A percentile compares a stretch with the other conserved stretches of the same genome.
Evolutionary conservation across 2,888 invertebrate species (phyloP).

Genomic region (Pinctada fucata): DNA sequence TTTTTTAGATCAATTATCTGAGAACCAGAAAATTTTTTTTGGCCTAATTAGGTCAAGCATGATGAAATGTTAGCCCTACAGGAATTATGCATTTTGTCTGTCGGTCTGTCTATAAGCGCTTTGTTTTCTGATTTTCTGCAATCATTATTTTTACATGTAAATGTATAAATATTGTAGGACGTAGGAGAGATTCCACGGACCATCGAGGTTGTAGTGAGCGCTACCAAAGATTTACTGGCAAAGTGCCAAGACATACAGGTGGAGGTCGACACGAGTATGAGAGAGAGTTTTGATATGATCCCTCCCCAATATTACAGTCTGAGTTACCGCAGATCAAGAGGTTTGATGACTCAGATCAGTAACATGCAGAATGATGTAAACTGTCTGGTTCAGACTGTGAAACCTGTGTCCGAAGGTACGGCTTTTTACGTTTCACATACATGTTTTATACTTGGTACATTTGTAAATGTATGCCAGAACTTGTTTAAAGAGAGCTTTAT

Average conservation of each 20-base stretch:
- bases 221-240: slow-evolving; percentile 58
- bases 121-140: too few species aligned
- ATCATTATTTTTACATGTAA: not conserved
- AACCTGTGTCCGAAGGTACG: slow-evolving; percentile 60
- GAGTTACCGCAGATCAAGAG: slow-evolving; percentile 59
- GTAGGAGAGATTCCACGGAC: slow-evolving; percentile 56
- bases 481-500: too few species aligned
- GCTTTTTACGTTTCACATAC: not conserved
- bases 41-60: too few species aligned
- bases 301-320: slow-evolving; percentile 56
- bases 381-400: slow-evolving; percentile 56
- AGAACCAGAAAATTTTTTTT: too few species aligned
- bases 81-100: too few species aligned
- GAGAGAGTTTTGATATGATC: slow-evolving; percentile 53
- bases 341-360: slow-evolving; percentile 59
- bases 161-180: slow-evolving; percentile 35
- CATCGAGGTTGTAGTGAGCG: slow-evolving; percentile 59
- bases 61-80: too few species aligned
- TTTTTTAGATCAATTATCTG: too few species aligned
- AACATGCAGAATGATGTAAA: slow-evolving; percentile 59
- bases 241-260: slow-evolving; percentile 70
- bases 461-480: too few species aligned
- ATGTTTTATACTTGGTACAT: too few species aligned
- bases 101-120: too few species aligned
- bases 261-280: slow-evolving; percentile 58